A percentile compares a stretch with the other conserved stretches of the same genome.
These are phyloP conservation scores for Macrocentrus cingulum DNA, from an alignment of 1,140 invertebrate species.

Conservation along the genomic window DNA sequence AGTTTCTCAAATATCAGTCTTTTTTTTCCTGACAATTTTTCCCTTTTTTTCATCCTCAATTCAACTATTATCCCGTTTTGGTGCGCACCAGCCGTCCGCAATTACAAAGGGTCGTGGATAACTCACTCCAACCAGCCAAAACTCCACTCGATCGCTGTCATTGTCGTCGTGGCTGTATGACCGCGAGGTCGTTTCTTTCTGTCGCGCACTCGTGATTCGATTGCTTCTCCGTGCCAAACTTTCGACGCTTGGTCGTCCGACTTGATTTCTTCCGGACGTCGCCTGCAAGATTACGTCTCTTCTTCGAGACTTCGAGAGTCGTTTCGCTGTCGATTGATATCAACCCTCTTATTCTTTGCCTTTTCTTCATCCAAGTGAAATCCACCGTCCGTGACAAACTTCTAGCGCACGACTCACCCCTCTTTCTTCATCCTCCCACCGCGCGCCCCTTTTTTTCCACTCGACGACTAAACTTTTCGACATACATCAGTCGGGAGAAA, in stretches of 20 bases:
- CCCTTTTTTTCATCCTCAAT: neutral
- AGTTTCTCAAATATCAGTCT: neutral
- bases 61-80: neutral
- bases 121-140: neutral
- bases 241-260: constrained; percentile 15
- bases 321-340: constrained; percentile 21
- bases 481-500: neutral
- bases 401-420: neutral
- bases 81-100: constrained; percentile 13
- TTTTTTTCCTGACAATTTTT: constrained; percentile 5
- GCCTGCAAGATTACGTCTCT: constrained; percentile 22
- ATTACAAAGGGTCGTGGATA: constrained; percentile 15
- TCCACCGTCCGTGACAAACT: constrained; percentile 15
- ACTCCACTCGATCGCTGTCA: constrained; percentile 9
- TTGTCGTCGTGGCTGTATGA: neutral
- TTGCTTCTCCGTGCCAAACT: constrained; percentile 24
- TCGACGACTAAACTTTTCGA: constrained; percentile 3
- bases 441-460: constrained; percentile 4
- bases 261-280: constrained; percentile 22
- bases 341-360: neutral
- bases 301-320: constrained; percentile 17
- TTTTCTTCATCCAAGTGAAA: constrained; percentile 5
- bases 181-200: constrained; percentile 9
- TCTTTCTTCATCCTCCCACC: no score
- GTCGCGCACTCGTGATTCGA: constrained; percentile 14